Evolutionary conservation across 2,797 vertebrate species (phyloP), one percentile per base, ranked within the genome.

Genomic region (Poeciliopsis presidionis): DNA sequence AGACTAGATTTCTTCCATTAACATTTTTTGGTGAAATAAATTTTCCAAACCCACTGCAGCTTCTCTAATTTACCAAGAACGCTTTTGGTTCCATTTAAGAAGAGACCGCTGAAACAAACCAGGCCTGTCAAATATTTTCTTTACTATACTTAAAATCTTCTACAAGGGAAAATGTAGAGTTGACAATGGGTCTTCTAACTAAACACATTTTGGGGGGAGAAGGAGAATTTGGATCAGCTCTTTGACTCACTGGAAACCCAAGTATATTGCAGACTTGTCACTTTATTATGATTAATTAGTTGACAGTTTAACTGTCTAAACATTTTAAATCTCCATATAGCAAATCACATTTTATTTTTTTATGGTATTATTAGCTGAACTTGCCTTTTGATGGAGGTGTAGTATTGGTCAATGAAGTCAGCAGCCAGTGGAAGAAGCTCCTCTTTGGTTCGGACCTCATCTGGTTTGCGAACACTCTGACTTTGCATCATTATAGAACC

Each of bases 331-430:
- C 55, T 59, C 14, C 8, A 9, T 14, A n/a, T 4, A 14, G 6
- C 33, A 57, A 46, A 7, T 45, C n/a, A 11, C 20, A 28, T 46
- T 12, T 12, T 45, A 12, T 8, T 8, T n/a, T 11, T 45, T 12
- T 3, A n/a, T 1, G 12, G 49, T 39, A 39, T 18, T 12, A 20
- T 7, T 47, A n/a, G 46, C 45, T 30, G 14, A 0, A 20, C 91
- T 92, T 94, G 92, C 98, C 98, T 98, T 95, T 96, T 99, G 84
- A 98, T 99, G 78, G 98, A 99, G 3, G 97, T 97, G 92, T 98
- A 99, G 93, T 98, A 99, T 90, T 99, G 98, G 83, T 99, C 96
- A 25, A 99, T 96, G 88, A 99, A 99, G 91, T 99, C 98, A 47
- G 96, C 97, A 74, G 98, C 98, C 78, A 99, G 94, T 0, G 95